Conservation (phyloP, 1,140 invertebrate genomes). For the Monochamus saltuarius region DNA sequence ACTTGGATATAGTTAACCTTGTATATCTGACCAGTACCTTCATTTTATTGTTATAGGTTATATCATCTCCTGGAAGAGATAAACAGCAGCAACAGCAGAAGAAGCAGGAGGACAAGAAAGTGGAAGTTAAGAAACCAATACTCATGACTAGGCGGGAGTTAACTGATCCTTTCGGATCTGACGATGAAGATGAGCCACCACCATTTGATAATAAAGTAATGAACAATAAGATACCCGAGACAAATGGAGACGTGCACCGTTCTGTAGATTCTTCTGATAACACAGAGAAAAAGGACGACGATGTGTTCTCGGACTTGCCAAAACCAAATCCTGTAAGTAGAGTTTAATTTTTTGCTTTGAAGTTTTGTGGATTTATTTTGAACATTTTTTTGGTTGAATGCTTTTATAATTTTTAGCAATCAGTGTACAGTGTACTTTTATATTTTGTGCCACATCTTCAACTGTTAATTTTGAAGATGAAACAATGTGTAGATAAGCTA, state of each 20-base stretch:
- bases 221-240: conserved; percentile 26
- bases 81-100: conserved; percentile 51
- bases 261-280: conserved; percentile 21
- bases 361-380: conserved; percentile 18
- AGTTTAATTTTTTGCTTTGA: conserved; percentile 4
- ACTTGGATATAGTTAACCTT: too few species aligned
- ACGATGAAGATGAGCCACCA: conserved; percentile 77
- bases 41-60: conserved; percentile 11
- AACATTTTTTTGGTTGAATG: too few species aligned
- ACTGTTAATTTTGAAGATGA: too few species aligned
- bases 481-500: too few species aligned
- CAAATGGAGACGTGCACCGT: conserved; percentile 36
- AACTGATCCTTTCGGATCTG: conserved; percentile 87
- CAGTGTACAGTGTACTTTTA: too few species aligned
- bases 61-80: conserved; percentile 71
- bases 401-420: too few species aligned
- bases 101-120: conserved; percentile 35
- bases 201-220: conserved; percentile 10
- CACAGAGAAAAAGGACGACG: conserved; percentile 27
- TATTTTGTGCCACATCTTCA: too few species aligned
- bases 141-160: conserved; percentile 86
- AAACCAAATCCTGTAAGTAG: conserved; percentile 51
- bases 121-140: conserved; percentile 55
- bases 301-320: conserved; percentile 50
- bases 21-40: not conserved